Evolutionary conservation across 2,888 invertebrate genomes (phyloP).

Genomic region (Ochropleura plecta): DNA sequence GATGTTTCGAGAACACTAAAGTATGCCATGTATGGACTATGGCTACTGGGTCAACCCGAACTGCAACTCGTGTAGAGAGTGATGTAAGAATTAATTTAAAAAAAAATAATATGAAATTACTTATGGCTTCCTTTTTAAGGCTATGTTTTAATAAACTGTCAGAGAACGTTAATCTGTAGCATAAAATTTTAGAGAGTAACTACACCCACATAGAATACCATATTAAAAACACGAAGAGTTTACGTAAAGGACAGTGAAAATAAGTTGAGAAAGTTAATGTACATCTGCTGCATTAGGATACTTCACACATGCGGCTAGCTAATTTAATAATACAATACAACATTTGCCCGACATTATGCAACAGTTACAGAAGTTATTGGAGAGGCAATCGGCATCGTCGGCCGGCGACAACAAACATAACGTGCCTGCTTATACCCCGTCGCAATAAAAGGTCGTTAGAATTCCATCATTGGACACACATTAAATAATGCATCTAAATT

Average conservation of each 20-base stretch:
- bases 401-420: constrained; percentile 1
- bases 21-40: constrained; percentile 49
- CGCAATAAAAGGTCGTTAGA: constrained; percentile 8
- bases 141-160: constrained; percentile 8
- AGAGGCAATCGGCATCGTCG: constrained; percentile 16
- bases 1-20: constrained; percentile 55
- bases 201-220: constrained; percentile 32
- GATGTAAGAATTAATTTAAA: constrained; percentile 34
- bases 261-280: constrained; percentile 77
- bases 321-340: constrained; percentile 74
- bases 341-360: constrained; percentile 72
- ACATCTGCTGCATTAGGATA: constrained; percentile 80
- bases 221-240: constrained; percentile 49
- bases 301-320: constrained; percentile 79
- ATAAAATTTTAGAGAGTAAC: constrained; percentile 22
- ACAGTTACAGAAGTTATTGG: constrained; percentile 69
- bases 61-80: constrained; percentile 17
- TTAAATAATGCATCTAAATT: not conserved
- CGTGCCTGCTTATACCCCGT: not conserved
- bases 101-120: constrained; percentile 19
- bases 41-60: constrained; percentile 47
- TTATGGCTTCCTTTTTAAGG: not conserved
- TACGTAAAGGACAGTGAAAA: constrained; percentile 73
- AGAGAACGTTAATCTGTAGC: constrained; percentile 5
- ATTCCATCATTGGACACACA: not conserved